Percentiles rank a stretch among this genome's conserved stretches.
phyloP scores from a whole-genome alignment of 2,888 invertebrate species.

The Dorcus hopei region DNA sequence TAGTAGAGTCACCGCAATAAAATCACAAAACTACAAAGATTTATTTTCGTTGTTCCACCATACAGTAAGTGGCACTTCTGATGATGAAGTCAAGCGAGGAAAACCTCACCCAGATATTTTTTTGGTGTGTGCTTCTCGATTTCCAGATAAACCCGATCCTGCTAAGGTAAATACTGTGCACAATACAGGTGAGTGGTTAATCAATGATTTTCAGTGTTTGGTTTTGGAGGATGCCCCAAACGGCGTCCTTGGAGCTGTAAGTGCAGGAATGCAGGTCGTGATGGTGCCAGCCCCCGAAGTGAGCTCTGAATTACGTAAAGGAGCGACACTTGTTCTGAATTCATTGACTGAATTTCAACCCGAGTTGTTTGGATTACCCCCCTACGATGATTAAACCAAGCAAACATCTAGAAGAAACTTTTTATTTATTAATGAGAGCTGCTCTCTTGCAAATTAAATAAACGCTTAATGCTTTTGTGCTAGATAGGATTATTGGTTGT shows the following conservation, averaged over 20 bases:
- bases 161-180: slow-evolving; percentile 30
- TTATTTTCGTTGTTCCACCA: slow-evolving; percentile 56
- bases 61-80: slow-evolving; percentile 57
- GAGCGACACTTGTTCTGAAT: slow-evolving; percentile 54
- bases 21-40: slow-evolving; percentile 52
- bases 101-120: slow-evolving; percentile 73
- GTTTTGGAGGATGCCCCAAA: slow-evolving; percentile 68
- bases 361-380: slow-evolving; percentile 60
- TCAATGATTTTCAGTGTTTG: slow-evolving; percentile 47
- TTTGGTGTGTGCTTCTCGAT: slow-evolving; percentile 60
- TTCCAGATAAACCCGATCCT: slow-evolving; percentile 53
- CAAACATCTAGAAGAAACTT: too few species aligned
- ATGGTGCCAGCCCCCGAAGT: slow-evolving; percentile 54
- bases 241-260: slow-evolving; percentile 58
- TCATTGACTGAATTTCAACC: slow-evolving; percentile 62
- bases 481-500: too few species aligned
- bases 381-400: background rate
- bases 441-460: too few species aligned
- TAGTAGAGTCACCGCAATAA: slow-evolving; percentile 54
- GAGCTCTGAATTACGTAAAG: slow-evolving; percentile 41
- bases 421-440: too few species aligned
- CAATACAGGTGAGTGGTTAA: background rate
- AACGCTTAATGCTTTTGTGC: too few species aligned
- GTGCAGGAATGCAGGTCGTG: slow-evolving; percentile 62
- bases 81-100: slow-evolving; percentile 64